phyloP scores from a whole-genome alignment of 1,140 invertebrate species.

The Dinoponera quadriceps region DNA sequence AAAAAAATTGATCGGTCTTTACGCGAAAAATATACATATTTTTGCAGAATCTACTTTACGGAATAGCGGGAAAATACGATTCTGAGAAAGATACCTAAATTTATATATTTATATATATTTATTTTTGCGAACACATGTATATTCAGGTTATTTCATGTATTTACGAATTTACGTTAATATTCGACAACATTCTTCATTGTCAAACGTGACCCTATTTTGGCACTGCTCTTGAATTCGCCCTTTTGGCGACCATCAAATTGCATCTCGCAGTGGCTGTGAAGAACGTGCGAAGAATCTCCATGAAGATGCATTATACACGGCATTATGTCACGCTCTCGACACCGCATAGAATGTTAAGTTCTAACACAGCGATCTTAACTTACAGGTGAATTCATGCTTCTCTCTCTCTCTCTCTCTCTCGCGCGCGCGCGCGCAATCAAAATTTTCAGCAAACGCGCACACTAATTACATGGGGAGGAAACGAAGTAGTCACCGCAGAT shows the following conservation, averaged over 20 bases:
- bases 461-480: constrained; percentile 22
- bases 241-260: constrained; percentile 34
- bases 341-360: constrained; percentile 44
- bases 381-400: not conserved
- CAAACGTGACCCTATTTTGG: not conserved
- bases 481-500: constrained; percentile 40
- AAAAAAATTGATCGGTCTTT: not conserved
- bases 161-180: not conserved
- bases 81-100: not conserved
- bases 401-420: not conserved
- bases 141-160: not conserved
- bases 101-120: not conserved
- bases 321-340: constrained; percentile 1
- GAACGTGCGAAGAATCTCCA: constrained; percentile 56
- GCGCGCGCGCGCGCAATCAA: not conserved
- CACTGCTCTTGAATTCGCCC: not conserved
- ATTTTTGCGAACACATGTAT: too few relatives aligned
- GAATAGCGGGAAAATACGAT: too few relatives aligned
- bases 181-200: not conserved
- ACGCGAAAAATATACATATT: not conserved
- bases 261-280: constrained; percentile 27
- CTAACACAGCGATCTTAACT: not conserved
- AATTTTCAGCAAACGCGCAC: not conserved
- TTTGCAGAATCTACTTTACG: too few relatives aligned
- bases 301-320: constrained; percentile 52